Conservation (phyloP, 2,888 invertebrate species). For the Drosophila colorata region DNA sequence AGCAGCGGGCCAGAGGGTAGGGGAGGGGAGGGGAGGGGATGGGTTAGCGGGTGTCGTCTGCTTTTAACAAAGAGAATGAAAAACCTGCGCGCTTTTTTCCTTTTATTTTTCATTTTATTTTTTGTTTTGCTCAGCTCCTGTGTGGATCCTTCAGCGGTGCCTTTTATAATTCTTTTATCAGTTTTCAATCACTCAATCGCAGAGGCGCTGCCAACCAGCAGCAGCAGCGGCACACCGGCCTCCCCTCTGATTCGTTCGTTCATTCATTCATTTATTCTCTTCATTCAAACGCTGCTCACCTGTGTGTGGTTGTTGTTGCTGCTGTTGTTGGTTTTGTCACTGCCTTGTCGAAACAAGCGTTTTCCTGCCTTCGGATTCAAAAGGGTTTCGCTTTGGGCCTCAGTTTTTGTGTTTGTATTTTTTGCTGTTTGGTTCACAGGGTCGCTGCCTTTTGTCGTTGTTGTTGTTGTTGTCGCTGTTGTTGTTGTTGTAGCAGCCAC, state of each 20-base stretch:
- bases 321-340: constrained; percentile 36
- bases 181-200: constrained; percentile 74
- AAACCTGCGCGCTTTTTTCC: constrained; percentile 5
- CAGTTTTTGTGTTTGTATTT: constrained; percentile 30
- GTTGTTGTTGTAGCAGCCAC: constrained; percentile 67
- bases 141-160: constrained; percentile 1
- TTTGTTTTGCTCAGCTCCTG: constrained; percentile 10
- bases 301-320: constrained; percentile 44
- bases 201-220: constrained; percentile 4
- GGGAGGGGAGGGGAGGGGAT: background rate
- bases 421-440: constrained; percentile 37
- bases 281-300: constrained; percentile 71
- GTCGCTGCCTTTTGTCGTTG: constrained; percentile 18
- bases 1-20: constrained; percentile 45
- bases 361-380: constrained; percentile 71
- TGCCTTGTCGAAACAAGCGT: constrained; percentile 77
- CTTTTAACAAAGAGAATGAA: constrained; percentile 25
- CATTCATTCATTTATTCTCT: constrained; percentile 75
- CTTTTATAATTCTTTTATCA: constrained; percentile 72
- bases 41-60: constrained; percentile 1
- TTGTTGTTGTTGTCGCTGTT: constrained; percentile 28
- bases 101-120: background rate
- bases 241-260: constrained; percentile 48
- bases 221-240: background rate
- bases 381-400: constrained; percentile 42